A percentile compares a stretch with the other conserved stretches of the same genome.
These are phyloP conservation scores for Serilophus lunatus DNA, from an alignment of 2,113 vertebrate species.

Conservation along the genomic window DNA sequence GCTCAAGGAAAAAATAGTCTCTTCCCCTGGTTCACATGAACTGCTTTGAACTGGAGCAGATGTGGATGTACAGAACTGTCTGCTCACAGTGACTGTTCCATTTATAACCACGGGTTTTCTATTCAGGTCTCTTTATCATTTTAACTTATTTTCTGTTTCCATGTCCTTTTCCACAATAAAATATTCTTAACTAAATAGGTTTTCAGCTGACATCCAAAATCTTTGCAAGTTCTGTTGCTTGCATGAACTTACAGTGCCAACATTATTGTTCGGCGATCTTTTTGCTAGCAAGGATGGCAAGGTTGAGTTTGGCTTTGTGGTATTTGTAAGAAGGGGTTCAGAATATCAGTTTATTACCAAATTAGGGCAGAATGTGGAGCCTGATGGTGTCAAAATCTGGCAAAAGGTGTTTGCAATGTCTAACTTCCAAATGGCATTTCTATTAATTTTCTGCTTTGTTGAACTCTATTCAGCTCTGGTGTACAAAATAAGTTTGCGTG, in stretches of 20 bases:
- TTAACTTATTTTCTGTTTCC: conserved; percentile 50
- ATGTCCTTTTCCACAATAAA: conserved; percentile 56
- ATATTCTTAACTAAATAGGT: background rate
- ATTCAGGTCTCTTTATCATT: conserved; percentile 51
- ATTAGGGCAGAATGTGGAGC: background rate
- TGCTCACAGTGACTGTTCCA: conserved; percentile 48
- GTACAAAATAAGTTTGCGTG: background rate
- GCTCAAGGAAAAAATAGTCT: conserved; percentile 33
- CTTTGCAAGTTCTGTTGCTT: background rate
- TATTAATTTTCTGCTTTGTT: conserved; percentile 4
- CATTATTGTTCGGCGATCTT: background rate
- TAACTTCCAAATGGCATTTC: background rate
- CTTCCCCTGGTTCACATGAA: conserved; percentile 65
- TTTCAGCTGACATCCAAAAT: background rate
- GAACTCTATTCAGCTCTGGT: background rate
- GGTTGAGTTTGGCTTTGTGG: background rate
- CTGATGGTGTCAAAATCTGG: background rate
- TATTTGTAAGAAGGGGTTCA: background rate
- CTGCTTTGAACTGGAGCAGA: conserved; percentile 68
- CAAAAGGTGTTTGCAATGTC: background rate
- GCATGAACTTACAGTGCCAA: background rate
- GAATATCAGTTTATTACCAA: background rate
- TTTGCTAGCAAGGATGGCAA: background rate
- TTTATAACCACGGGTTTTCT: conserved; percentile 52
- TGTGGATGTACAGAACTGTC: conserved; percentile 63